Percentiles rank a stretch among this genome's conserved stretches.
Conservation (phyloP, 2,888 invertebrate species). For the Eremobia ochroleuca region DNA sequence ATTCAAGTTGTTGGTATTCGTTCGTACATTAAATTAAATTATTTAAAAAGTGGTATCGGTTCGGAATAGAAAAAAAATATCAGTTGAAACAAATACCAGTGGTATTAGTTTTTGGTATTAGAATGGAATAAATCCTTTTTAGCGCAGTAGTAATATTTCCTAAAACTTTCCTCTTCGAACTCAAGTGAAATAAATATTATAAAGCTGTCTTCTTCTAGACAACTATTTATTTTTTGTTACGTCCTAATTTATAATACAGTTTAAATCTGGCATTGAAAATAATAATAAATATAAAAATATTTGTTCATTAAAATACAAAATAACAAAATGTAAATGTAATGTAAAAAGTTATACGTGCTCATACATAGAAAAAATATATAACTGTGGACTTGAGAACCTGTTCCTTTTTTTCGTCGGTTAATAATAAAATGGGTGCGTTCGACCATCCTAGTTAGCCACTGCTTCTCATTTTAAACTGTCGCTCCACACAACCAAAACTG, state of each 20-base stretch:
- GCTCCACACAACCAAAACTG: conserved; percentile 2
- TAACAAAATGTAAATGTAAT: background rate
- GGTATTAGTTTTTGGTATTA: too few relatives aligned
- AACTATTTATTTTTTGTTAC: background rate
- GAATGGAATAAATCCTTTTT: too few relatives aligned
- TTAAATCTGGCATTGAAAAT: background rate
- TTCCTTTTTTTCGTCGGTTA: background rate
- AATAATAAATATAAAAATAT: background rate
- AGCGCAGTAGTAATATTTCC: background rate
- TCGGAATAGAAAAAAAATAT: too few relatives aligned
- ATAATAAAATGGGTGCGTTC: background rate
- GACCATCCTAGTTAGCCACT: conserved; percentile 18
- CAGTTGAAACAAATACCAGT: too few relatives aligned
- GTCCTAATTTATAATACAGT: background rate
- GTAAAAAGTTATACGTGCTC: too few relatives aligned
- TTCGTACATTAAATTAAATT: too few relatives aligned
- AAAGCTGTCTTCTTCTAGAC: background rate
- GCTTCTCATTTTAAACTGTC: conserved; percentile 23
- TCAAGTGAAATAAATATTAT: background rate
- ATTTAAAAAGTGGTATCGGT: too few relatives aligned
- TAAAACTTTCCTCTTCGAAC: background rate
- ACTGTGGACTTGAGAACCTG: too few relatives aligned
- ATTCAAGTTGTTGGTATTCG: too few relatives aligned
- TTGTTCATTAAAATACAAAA: background rate
- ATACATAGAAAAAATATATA: too few relatives aligned